These are phyloP conservation scores for Notolepis coatsorum DNA, from an alignment of 2,797 vertebrate genomes.

Conservation along the genomic window DNA sequence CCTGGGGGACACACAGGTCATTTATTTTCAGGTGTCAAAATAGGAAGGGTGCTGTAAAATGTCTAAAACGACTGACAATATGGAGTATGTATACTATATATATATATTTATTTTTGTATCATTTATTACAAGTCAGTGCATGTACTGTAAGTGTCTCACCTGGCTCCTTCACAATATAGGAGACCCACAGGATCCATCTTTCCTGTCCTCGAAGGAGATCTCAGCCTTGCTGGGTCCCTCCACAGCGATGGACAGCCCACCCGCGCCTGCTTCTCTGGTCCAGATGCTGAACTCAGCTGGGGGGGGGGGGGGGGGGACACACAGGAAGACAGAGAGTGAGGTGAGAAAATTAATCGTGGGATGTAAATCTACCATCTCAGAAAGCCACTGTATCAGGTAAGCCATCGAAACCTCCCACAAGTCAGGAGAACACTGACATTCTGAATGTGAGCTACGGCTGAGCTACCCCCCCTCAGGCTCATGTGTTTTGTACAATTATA, in stretches of 20 bases:
- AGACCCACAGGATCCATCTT: constrained; percentile 96
- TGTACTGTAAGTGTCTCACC: constrained; percentile 67
- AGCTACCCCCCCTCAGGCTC: no score
- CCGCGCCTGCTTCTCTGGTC: constrained; percentile 93
- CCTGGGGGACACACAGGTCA: constrained; percentile 71
- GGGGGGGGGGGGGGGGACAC: not conserved
- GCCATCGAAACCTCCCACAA: no score
- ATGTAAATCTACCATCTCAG: not conserved
- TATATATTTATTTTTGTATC: no score
- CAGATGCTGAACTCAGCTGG: constrained; percentile 94
- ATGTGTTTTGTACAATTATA: no score
- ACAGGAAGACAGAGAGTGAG: not conserved
- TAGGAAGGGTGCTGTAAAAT: not conserved
- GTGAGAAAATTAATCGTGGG: not conserved
- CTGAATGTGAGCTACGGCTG: no score
- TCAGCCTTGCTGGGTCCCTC: constrained; percentile 96
- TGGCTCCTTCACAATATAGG: constrained; percentile 92
- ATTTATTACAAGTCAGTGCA: no score
- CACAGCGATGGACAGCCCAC: constrained; percentile 91
- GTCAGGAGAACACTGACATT: no score
- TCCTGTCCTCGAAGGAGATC: constrained; percentile 94
- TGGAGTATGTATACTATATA: no score
- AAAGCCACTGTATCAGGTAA: no score
- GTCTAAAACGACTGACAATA: no score
- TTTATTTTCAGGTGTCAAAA: constrained; percentile 15